A percentile compares a stretch with the other conserved stretches of the same genome.
phyloP scores from a whole-genome alignment of 2,888 invertebrate genomes.

The Sabellastarte sp. region DNA sequence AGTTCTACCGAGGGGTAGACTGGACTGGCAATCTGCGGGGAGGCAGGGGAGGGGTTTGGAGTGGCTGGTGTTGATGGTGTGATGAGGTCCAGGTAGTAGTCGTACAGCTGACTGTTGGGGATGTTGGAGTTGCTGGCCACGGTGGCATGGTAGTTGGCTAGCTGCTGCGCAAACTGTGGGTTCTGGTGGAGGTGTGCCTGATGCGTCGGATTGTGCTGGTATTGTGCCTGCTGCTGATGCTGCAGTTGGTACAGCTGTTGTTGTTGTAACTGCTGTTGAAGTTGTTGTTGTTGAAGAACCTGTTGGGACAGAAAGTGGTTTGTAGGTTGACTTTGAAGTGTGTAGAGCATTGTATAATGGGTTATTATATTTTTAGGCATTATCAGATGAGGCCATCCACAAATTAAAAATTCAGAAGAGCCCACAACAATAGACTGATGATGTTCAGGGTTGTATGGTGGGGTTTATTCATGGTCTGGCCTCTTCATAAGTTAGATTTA shows the following conservation, averaged over 20 bases:
- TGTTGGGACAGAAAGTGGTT: conserved; percentile 17
- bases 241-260: conserved; percentile 20
- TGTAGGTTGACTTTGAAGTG: conserved; percentile 1
- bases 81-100: conserved; percentile 33
- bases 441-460: no score
- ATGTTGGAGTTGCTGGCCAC: conserved; percentile 5
- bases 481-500: no score
- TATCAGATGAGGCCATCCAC: no score
- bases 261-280: conserved; percentile 32
- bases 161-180: conserved; percentile 14
- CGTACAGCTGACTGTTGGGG: conserved; percentile 9
- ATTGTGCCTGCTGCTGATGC: neutral
- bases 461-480: no score
- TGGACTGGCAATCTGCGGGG: conserved; percentile 41
- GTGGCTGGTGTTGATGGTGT: conserved; percentile 43
- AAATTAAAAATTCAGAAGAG: no score
- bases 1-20: conserved; percentile 71
- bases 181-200: conserved; percentile 5
- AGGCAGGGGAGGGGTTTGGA: conserved; percentile 47
- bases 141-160: conserved; percentile 8
- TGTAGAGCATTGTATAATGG: no score
- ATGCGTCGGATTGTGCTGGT: conserved; percentile 4
- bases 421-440: no score
- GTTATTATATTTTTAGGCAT: no score
- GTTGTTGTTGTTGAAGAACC: conserved; percentile 27